Conservation (phyloP, 2,797 vertebrate genomes). For the Ctenochaetus hawaiiensis region DNA sequence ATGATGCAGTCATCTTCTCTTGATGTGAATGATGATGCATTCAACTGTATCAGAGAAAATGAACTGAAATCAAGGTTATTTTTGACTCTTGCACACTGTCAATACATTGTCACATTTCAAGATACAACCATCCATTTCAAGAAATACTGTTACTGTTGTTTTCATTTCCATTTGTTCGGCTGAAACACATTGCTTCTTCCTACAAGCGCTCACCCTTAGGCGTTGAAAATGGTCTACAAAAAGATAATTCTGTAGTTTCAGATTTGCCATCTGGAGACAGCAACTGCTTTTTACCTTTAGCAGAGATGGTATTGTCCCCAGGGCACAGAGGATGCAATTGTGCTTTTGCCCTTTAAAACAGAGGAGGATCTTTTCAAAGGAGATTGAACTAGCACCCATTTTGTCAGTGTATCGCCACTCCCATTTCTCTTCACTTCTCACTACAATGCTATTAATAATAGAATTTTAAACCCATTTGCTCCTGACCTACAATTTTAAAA, state of each 20-base stretch:
- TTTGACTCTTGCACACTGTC: too few relatives aligned
- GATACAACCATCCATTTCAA: too few relatives aligned
- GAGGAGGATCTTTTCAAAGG: not conserved
- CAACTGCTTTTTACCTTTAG: not conserved
- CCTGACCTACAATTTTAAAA: not conserved
- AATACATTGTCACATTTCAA: too few relatives aligned
- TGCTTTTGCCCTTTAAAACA: not conserved
- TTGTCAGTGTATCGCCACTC: not conserved
- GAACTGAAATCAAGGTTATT: too few relatives aligned
- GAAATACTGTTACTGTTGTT: not conserved
- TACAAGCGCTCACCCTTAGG: not conserved
- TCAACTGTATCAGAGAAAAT: too few relatives aligned
- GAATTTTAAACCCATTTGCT: too few relatives aligned
- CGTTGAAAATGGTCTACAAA: not conserved
- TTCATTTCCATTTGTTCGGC: not conserved
- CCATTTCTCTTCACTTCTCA: not conserved
- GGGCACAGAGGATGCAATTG: not conserved
- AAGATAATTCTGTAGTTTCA: not conserved
- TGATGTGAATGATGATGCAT: too few relatives aligned
- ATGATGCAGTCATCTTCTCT: too few relatives aligned
- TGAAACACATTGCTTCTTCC: not conserved
- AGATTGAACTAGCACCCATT: not conserved
- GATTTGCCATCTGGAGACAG: not conserved
- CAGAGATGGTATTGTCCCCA: not conserved
- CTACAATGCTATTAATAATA: not conserved